Base-by-base conservation (phyloP, 2,888 invertebrate genomes). In the Hedychridium roseum region DNA sequence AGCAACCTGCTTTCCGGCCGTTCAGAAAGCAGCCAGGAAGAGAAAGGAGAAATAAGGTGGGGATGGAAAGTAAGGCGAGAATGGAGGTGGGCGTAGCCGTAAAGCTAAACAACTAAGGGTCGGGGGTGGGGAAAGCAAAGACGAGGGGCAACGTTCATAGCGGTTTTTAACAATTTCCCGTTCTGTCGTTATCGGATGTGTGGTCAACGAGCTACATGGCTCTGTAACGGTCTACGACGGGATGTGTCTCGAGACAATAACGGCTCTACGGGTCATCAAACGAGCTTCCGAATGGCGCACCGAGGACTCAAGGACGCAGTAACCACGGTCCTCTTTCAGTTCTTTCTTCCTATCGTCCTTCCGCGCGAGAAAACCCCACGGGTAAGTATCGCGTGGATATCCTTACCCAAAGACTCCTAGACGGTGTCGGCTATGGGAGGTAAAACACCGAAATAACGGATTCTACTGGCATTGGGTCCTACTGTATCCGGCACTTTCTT, bases 221-320 rank as follows among this genome's bases (percentile, higher is more conserved):
- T 36, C 41, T 38, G 34, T 63, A 65, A 59, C 54, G 59, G 44
- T n/a, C n/a, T 43, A 56, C 54, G 59, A 48, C 58, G 57, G 44
- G 63, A 60, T 55, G 55, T 60, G 66, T 68, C 71, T 61, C 60
- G 61, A 70, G 71, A 75, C 76, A 76, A 76, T 78, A 76, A 78
- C 66, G 70, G 57, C 68, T 71, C 69, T 64, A 72, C 60, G 71
- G 66, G 51, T 71, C 72, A 77, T 78, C 78, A 73, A 76, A 74
- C 70, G 73, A 73, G 74, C 70, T 73, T 70, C 73, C 70, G 71
- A 76, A 77, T 74, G 69, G 76, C 60, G 61, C 57, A 67, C 63
- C 57, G 56, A 68, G 69, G 70, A 73, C 69, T 67, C 59, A 59
- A 55, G 55, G 66, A 57, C 60, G 64, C 55, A 66, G 65, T 72